Base-by-base conservation (phyloP, 2,113 vertebrate genomes). In the Eulemur rufifrons region DNA sequence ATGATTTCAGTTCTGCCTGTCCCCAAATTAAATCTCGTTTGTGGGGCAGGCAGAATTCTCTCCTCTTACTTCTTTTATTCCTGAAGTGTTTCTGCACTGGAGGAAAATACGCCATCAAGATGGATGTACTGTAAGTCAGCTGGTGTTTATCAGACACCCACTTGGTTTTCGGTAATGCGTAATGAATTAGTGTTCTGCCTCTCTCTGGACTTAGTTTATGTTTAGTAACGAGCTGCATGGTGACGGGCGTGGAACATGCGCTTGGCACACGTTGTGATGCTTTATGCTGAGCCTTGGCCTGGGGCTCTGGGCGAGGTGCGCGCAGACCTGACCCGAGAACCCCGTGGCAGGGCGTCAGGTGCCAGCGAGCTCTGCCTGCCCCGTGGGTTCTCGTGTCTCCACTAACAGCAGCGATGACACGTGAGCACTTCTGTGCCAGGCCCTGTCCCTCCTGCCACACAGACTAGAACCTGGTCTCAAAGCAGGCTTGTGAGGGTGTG, bases 211-310 rank as follows among this genome's bases (percentile, higher is more conserved):
- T 34, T 6, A 12, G 1, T 7, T 18, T 13, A 0, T 6, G 29
- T 23, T 54, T 14, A 23, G 3, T 61, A 23, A 27, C 23, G 0
- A 10, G 20, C 5, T 45, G 32, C 54, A 3, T 18, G 20, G 2
- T 7, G 64, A 8, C 15, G 1, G 61, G 8, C 0, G 0, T 20
- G 81, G 73, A 7, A 0, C 5, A 3, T 0, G 37, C 37, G 1
- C 8, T 6, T 5, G 23, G 45, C 27, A 20, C 1, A 2, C 17
- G 0, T 20, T 0, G 8, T 0, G 2, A 20, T 0, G 5, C 29
- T 8, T 64, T 66, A 3, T 45, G 68, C 54, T 56, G 63, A 15
- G n/a, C 13, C 1, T 6, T 11, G 15, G 50, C 54, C 37, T 11
- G 3, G 20, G 15, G 32, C 8, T 76, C 20, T 15, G 17, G 21